These are phyloP conservation scores for Drosophila willistoni DNA, from an alignment of 1,140 invertebrate species.

Conservation along the genomic window DNA sequence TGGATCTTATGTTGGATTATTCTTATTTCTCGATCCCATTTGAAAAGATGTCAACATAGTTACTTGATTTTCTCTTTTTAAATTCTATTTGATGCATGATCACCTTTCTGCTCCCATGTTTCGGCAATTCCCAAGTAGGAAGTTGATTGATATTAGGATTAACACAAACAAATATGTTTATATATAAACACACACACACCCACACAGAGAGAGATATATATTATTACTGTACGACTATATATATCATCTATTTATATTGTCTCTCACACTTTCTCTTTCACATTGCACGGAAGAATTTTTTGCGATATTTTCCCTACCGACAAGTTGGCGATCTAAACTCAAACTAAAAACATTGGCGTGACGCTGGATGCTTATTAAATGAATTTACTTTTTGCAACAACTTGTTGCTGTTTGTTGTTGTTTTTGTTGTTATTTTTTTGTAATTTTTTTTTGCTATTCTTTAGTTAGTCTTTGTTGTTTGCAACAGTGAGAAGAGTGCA, in stretches of 20 bases:
- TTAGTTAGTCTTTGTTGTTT: constrained; percentile 37
- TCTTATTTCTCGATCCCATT: too few relatives aligned
- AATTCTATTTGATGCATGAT: not conserved
- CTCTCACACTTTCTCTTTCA: constrained; percentile 42
- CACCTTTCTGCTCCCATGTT: not conserved
- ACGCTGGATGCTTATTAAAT: constrained; percentile 64
- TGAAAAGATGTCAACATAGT: too few relatives aligned
- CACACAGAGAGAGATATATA: not conserved
- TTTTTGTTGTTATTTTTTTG: constrained; percentile 1
- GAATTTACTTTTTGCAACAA: constrained; percentile 47
- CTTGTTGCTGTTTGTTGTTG: constrained; percentile 2
- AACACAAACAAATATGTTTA: not conserved
- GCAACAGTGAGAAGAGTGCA: constrained; percentile 59
- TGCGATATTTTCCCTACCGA: constrained; percentile 49
- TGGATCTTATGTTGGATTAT: too few relatives aligned
- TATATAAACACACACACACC: not conserved
- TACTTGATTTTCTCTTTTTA: too few relatives aligned
- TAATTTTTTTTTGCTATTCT: constrained; percentile 23
- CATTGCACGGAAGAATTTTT: constrained; percentile 22
- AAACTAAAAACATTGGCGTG: constrained; percentile 69
- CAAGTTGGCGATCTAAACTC: constrained; percentile 63
- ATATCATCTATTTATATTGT: not conserved
- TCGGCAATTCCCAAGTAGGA: constrained; percentile 29
- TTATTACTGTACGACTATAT: not conserved
- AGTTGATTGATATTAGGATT: constrained; percentile 22